Evolutionary conservation across 2,113 vertebrate species (phyloP).

Genomic region (Mixornis gularis): DNA sequence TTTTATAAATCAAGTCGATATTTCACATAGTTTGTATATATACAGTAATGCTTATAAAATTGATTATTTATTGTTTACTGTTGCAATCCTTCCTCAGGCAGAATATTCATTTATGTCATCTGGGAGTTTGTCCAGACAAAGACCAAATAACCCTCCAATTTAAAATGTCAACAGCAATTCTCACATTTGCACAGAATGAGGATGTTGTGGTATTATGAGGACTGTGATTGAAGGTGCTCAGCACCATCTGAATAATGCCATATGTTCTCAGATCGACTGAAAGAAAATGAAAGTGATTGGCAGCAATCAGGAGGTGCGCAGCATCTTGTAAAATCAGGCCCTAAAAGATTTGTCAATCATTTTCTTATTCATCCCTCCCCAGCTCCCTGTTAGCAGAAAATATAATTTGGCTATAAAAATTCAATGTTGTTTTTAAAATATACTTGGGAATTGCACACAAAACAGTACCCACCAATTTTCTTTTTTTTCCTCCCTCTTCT

Average conservation of each 20-base stretch:
- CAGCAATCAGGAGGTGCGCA: constrained; percentile 58
- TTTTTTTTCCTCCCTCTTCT: neutral
- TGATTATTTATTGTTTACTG: neutral
- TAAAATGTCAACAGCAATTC: constrained; percentile 54
- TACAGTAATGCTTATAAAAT: neutral
- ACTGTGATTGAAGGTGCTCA: constrained; percentile 59
- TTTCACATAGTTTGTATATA: neutral
- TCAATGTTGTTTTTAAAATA: constrained; percentile 53
- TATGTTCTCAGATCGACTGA: constrained; percentile 48
- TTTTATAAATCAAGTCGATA: constrained; percentile 15
- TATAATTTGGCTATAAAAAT: constrained; percentile 69
- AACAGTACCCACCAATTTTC: constrained; percentile 40
- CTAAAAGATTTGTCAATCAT: constrained; percentile 68
- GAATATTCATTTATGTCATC: constrained; percentile 9
- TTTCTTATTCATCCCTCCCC: constrained; percentile 39
- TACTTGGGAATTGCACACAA: constrained; percentile 53
- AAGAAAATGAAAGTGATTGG: constrained; percentile 58
- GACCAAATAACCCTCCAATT: constrained; percentile 53
- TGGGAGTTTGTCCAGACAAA: constrained; percentile 46
- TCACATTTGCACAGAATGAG: constrained; percentile 51
- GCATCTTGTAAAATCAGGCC: constrained; percentile 63
- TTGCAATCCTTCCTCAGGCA: neutral
- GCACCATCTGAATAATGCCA: constrained; percentile 65
- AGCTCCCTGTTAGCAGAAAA: constrained; percentile 35
- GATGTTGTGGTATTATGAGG: constrained; percentile 43